These are phyloP conservation scores for Oreortyx pictus DNA, from an alignment of 2,797 vertebrate species.

Conservation along the genomic window DNA sequence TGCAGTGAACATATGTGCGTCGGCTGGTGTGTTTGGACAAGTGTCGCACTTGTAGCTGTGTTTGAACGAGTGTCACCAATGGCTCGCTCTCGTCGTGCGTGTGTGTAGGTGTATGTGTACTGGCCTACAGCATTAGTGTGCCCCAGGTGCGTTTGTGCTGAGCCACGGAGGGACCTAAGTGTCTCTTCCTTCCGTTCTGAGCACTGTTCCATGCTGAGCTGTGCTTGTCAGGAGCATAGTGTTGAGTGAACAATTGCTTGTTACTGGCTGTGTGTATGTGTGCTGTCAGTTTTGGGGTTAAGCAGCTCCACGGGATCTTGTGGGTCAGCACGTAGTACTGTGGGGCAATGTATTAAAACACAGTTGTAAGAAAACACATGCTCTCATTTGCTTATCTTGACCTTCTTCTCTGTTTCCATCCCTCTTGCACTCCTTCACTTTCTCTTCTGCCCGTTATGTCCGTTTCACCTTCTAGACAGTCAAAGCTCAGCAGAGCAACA, in stretches of 20 bases:
- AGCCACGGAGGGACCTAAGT: not conserved
- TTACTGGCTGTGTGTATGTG: not conserved
- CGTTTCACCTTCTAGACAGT: constrained; percentile 62
- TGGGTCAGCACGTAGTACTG: constrained; percentile 32
- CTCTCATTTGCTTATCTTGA: constrained; percentile 54
- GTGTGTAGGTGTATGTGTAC: constrained; percentile 39
- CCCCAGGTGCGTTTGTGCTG: not conserved
- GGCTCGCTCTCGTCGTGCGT: constrained; percentile 40
- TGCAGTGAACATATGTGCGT: not conserved
- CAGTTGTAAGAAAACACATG: not conserved
- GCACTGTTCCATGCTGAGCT: constrained; percentile 40
- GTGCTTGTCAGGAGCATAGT: constrained; percentile 40
- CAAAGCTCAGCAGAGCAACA: constrained; percentile 52
- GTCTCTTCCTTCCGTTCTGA: not conserved
- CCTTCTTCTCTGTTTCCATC: constrained; percentile 28
- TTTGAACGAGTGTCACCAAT: not conserved
- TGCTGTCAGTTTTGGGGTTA: not conserved
- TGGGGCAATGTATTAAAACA: constrained; percentile 14
- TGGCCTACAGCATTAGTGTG: not conserved
- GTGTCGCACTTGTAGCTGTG: not conserved
- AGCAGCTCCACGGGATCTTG: not conserved
- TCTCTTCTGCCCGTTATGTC: constrained; percentile 8
- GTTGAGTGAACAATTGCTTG: constrained; percentile 7
- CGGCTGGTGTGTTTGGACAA: not conserved
- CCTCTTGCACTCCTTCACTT: constrained; percentile 7